A percentile compares a stretch with the other conserved stretches of the same genome.
phyloP scores from a whole-genome alignment of 2,113 vertebrate species.

The Syngnathus scovelli region DNA sequence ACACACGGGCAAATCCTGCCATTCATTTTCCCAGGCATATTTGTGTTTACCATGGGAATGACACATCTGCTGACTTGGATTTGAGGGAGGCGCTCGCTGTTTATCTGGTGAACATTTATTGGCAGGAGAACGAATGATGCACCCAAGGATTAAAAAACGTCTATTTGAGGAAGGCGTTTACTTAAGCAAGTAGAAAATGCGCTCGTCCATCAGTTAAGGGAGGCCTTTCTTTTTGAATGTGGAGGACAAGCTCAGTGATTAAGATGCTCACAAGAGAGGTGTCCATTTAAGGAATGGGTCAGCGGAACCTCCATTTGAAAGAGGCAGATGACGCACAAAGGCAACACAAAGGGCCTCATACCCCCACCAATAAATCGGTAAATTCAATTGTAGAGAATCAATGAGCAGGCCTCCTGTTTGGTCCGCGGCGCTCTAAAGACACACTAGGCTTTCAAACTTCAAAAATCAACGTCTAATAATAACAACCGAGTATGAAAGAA shows the following conservation, averaged over 20 bases:
- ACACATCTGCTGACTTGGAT: too few species aligned
- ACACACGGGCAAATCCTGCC: too few species aligned
- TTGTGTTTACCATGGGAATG: too few species aligned
- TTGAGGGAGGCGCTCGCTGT: background rate
- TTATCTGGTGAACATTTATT: background rate
- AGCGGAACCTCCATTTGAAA: too few species aligned
- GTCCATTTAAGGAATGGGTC: too few species aligned
- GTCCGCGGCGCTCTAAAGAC: constrained; percentile 4
- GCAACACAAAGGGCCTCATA: constrained; percentile 20
- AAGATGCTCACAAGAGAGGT: background rate
- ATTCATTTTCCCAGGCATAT: too few species aligned
- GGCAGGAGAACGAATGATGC: too few species aligned
- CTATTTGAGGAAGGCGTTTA: too few species aligned
- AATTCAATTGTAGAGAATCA: constrained; percentile 59
- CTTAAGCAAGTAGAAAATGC: too few species aligned
- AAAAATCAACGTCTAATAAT: constrained; percentile 71
- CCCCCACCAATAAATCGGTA: constrained; percentile 57
- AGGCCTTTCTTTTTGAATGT: background rate
- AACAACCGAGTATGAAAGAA: constrained; percentile 64
- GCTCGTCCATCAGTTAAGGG: background rate
- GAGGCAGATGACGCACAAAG: background rate
- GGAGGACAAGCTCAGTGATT: background rate
- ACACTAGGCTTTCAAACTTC: constrained; percentile 39
- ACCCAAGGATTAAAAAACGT: too few species aligned
- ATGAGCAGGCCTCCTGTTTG: constrained; percentile 29